Conservation (phyloP, 2,113 vertebrate genomes). For the Zeus faber region DNA sequence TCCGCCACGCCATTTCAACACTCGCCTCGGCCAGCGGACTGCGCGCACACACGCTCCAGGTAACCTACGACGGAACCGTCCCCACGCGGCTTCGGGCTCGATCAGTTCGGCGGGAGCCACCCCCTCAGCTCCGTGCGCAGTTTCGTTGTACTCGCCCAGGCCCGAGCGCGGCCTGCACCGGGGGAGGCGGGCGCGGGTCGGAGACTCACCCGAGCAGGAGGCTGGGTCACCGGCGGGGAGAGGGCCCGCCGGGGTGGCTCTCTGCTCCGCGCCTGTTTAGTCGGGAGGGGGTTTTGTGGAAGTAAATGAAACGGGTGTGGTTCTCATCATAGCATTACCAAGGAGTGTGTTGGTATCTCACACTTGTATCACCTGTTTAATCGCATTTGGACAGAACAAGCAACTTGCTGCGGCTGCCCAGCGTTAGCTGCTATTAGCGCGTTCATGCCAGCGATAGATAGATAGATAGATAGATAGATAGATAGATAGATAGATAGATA, state of each 20-base stretch:
- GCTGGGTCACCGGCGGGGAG: constrained; percentile 33
- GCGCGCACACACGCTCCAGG: constrained; percentile 49
- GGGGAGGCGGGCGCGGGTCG: constrained; percentile 49
- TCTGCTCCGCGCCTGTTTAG: constrained; percentile 38
- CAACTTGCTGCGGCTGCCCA: too few relatives aligned
- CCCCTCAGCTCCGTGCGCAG: constrained; percentile 9
- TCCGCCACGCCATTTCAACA: constrained; percentile 51
- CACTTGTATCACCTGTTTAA: background rate
- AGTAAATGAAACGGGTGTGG: constrained; percentile 10
- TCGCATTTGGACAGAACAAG: too few relatives aligned
- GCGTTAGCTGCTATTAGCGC: background rate
- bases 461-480: too few relatives aligned
- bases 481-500: too few relatives aligned
- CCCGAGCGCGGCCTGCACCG: constrained; percentile 59
- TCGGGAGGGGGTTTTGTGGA: background rate
- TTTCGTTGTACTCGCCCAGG: constrained; percentile 46
- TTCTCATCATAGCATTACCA: background rate
- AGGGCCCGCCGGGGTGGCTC: constrained; percentile 32
- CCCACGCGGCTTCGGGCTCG: background rate
- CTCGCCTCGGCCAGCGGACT: constrained; percentile 11
- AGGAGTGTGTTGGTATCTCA: background rate
- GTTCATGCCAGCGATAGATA: too few relatives aligned
- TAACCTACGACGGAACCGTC: constrained; percentile 19
- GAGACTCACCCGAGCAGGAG: constrained; percentile 54
- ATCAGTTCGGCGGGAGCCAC: constrained; percentile 2